Percentiles rank a stretch among this genome's conserved stretches.
Conservation (phyloP, 64 coral and sea anemone genomes). For the Platygyra sinensis region DNA sequence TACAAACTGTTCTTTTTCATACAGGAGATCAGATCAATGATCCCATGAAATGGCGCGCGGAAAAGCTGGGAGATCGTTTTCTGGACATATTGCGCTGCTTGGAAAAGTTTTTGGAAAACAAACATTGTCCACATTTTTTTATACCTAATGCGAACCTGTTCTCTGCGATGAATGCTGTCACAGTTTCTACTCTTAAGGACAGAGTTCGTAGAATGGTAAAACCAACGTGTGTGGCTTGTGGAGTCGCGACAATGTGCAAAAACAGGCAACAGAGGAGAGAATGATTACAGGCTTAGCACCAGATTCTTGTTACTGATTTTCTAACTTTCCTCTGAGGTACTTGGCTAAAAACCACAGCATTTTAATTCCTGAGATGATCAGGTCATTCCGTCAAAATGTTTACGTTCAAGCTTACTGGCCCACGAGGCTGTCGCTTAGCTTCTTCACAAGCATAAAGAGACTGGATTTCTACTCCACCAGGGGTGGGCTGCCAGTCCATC, state of each 20-base stretch:
- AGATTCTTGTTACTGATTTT: too few species aligned
- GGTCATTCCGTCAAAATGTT: too few species aligned
- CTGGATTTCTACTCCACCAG: too few species aligned
- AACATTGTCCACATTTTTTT: slow-evolving; percentile 77
- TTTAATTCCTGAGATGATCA: too few species aligned
- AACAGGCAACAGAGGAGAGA: neutral
- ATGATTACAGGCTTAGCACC: too few species aligned
- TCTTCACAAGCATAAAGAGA: too few species aligned
- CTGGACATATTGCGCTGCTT: slow-evolving; percentile 57
- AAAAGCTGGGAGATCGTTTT: slow-evolving; percentile 60
- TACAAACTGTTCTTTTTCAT: slow-evolving; percentile 62
- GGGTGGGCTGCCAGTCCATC: too few species aligned
- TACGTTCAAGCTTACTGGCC: too few species aligned
- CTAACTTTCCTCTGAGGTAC: too few species aligned
- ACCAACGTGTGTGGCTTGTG: slow-evolving; percentile 82
- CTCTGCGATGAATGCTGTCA: slow-evolving; percentile 49
- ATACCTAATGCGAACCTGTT: slow-evolving; percentile 54
- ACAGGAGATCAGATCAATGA: slow-evolving; percentile 53
- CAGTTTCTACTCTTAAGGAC: slow-evolving; percentile 74
- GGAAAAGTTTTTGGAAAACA: slow-evolving; percentile 52
- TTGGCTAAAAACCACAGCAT: too few species aligned
- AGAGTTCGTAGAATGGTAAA: slow-evolving; percentile 72
- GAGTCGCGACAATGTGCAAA: slow-evolving; percentile 47
- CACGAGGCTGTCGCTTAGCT: too few species aligned
- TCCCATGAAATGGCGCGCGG: slow-evolving; percentile 55